Evolutionary conservation across 2,888 invertebrate genomes (phyloP), one percentile per base, ranked within the genome.

Genomic region (Hybos culiciformis): DNA sequence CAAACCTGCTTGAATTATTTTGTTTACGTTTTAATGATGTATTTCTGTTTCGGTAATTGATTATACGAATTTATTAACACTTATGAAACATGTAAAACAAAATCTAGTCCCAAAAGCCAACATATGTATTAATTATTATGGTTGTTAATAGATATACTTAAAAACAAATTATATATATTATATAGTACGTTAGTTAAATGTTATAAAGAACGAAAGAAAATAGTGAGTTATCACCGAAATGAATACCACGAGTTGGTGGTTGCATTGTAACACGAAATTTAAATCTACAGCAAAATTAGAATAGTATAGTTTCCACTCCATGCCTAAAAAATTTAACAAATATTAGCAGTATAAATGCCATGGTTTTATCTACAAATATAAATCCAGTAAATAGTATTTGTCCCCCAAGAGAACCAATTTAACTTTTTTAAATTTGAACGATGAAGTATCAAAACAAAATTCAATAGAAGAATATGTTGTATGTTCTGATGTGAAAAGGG

Each of bases 71-170:
- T 74, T 93, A 44, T 91, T 91, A 63, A 96, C 96, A 67, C 86
- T 90, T 56, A 90, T 90, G 47, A 49, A 62, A 17, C 94, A 96
- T 71, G 94, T 94, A 0, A 94, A 96, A 0, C 70, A 96, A 23
- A 94, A 96, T 63, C 74, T 97, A 11, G 97, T 96, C 59, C 96
- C 96, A 0, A 96, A 97, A 70, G 94, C 94, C 12, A 93, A 94
- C 69, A 76, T 97, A 18, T 91, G 92, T n/a, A n/a, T n/a, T n/a
- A n/a, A n/a, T n/a, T n/a, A n/a, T n/a, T n/a, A n/a, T n/a, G n/a
- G n/a, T n/a, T n/a, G n/a, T n/a, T n/a, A n/a, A n/a, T n/a, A n/a
- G n/a, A n/a, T n/a, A n/a, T n/a, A n/a, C n/a, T n/a, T n/a, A n/a
- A n/a, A n/a, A n/a, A n/a, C n/a, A n/a, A n/a, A n/a, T n/a, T n/a